Percentiles rank a stretch among this genome's conserved stretches.
phyloP scores from a whole-genome alignment of 2,888 invertebrate species.

The Hypsopygia costalis region DNA sequence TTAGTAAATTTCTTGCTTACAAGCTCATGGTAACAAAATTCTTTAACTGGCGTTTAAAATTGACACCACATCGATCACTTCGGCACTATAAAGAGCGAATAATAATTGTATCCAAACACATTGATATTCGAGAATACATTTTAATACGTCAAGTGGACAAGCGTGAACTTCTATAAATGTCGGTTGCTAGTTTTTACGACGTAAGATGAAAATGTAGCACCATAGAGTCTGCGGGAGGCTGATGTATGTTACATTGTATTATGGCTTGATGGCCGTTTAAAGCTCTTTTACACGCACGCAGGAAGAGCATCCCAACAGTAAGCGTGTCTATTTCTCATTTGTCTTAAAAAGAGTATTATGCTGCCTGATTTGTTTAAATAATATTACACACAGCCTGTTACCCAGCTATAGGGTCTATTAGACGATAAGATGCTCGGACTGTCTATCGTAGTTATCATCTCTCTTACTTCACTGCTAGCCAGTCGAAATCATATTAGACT shows the following conservation, averaged over 20 bases:
- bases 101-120: conserved; percentile 6
- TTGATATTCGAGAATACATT: conserved; percentile 10
- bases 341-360: too few relatives aligned
- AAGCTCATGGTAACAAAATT: background rate
- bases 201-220: conserved; percentile 2
- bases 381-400: too few relatives aligned
- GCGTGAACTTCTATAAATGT: conserved; percentile 9
- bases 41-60: background rate
- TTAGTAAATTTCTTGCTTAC: too few relatives aligned
- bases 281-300: too few relatives aligned
- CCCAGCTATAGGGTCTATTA: too few relatives aligned
- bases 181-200: conserved; percentile 3
- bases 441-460: too few relatives aligned
- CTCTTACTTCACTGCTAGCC: too few relatives aligned
- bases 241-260: background rate
- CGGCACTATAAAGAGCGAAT: conserved; percentile 3
- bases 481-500: too few relatives aligned
- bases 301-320: too few relatives aligned
- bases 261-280: background rate
- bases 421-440: too few relatives aligned
- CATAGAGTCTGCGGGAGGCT: background rate
- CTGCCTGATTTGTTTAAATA: too few relatives aligned
- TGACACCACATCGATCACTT: conserved; percentile 2
- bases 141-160: conserved; percentile 5
- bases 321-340: too few relatives aligned